Evolutionary conservation across 2,888 invertebrate species (phyloP).

Genomic region (Rhagonycha lutea): DNA sequence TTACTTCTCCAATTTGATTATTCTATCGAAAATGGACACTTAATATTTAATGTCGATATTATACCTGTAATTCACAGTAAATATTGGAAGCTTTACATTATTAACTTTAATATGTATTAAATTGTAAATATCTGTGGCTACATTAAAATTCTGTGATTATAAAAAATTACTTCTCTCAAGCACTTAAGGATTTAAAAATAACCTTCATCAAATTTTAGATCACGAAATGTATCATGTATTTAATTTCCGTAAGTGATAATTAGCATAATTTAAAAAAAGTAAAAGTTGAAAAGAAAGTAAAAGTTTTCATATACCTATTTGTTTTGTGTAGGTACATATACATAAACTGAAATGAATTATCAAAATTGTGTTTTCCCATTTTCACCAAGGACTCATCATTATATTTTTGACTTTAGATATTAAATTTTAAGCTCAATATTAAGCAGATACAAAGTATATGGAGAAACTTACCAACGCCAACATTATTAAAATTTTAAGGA

Average conservation of each 20-base stretch:
- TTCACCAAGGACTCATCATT: not conserved
- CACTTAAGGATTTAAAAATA: not conserved
- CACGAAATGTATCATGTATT: slow-evolving; percentile 5
- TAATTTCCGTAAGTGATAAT: slow-evolving; percentile 4
- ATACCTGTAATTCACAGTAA: not conserved
- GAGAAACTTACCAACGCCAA: not conserved
- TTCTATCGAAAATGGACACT: not conserved
- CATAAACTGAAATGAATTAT: not conserved
- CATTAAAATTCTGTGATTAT: not conserved
- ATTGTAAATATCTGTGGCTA: not conserved
- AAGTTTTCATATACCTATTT: not conserved
- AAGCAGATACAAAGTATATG: not conserved
- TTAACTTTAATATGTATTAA: not conserved
- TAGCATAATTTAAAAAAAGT: slow-evolving; percentile 4
- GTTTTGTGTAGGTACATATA: not conserved
- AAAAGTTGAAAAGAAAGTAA: slow-evolving; percentile 4
- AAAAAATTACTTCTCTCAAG: not conserved
- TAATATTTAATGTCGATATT: not conserved
- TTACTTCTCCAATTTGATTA: not conserved
- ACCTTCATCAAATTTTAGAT: slow-evolving; percentile 4
- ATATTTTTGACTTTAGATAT: not conserved
- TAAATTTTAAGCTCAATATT: not conserved
- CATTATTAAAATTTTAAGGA: not conserved
- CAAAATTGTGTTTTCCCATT: not conserved
- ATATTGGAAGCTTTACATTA: not conserved